phyloP scores from a whole-genome alignment of 2,113 vertebrate species.

The Phalacrocorax pelagicus region DNA sequence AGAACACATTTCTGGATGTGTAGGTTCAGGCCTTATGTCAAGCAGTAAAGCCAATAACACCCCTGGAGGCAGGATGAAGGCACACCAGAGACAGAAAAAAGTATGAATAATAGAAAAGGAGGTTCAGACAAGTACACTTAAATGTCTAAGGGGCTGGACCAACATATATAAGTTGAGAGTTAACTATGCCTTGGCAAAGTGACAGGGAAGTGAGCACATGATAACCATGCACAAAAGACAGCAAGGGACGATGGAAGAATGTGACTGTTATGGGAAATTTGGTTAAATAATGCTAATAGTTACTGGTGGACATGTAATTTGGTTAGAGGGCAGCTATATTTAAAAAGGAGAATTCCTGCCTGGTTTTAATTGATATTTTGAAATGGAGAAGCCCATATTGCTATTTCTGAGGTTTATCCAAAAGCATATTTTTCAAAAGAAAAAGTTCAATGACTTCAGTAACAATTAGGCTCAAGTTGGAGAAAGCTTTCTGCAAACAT shows the following conservation, averaged over 20 bases:
- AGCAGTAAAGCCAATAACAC: background rate
- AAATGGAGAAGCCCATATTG: constrained; percentile 31
- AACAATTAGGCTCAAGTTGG: constrained; percentile 16
- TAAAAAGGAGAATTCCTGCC: constrained; percentile 12
- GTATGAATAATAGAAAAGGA: background rate
- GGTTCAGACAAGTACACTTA: background rate
- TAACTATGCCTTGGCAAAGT: background rate
- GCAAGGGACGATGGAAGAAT: background rate
- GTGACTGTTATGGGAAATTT: background rate
- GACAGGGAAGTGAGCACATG: background rate
- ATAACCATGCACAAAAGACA: background rate
- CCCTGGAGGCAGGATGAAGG: background rate
- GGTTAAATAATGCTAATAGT: constrained; percentile 9
- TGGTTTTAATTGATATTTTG: constrained; percentile 59
- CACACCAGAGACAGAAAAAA: background rate
- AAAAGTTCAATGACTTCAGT: constrained; percentile 47
- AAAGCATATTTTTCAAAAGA: constrained; percentile 55
- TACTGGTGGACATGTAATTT: background rate
- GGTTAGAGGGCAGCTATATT: constrained; percentile 28
- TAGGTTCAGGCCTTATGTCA: background rate
- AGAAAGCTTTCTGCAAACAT: constrained; percentile 24
- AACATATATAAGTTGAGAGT: background rate
- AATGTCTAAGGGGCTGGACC: background rate
- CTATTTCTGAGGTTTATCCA: constrained; percentile 34
- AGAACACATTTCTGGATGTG: background rate